Base-by-base conservation (phyloP, 2,888 invertebrate species). In the Tyria jacobaeae region DNA sequence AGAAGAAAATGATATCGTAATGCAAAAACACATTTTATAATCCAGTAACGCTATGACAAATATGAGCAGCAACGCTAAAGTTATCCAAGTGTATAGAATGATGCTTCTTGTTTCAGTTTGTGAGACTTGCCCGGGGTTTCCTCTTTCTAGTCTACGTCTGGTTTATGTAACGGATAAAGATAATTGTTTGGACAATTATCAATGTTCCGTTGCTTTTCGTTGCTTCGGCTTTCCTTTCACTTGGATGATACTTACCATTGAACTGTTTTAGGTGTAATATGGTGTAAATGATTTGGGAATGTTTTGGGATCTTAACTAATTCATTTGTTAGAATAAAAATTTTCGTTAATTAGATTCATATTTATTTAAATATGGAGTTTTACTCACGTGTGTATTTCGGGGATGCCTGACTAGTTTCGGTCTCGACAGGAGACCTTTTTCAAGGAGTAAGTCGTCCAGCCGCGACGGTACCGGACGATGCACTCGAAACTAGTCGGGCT, bases 171-270 rank as follows among this genome's bases (percentile, higher is more conserved):
- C 65, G 55, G 64, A 63, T 71, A 75, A 75, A 59, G 68, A 60
- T 75, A 75, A 75, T 75, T 75, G 73, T 75, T 75, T 75, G 66
- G 75, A 75, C 75, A 73, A 73, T 75, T 68, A 73, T 70, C 64
- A 60, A 60, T 64, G 70, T 72, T 71, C 57, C 48, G 51, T 55
- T 65, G 24, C n/a, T 6, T 47, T 50, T 35, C 57, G 57, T 63
- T 62, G 34, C 10, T 49, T 57, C 49, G 44, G 24, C 17, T 47
- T 55, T n/a, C 47, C 50, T 62, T 61, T 71, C 56, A 68, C 75
- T 72, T 70, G 44, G 62, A 62, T 75, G 68, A 72, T 75, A 75
- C 63, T 68, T 75, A 56, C 56, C 66, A 68, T 63, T 63, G 52
- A 51, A 50, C 60, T 62, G 67, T 44, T 69, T 66, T 34, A 63